Percentiles rank a stretch among this genome's conserved stretches.
These are phyloP conservation scores for Trichosurus vulpecula DNA, from an alignment of 2,797 vertebrate genomes.

Conservation along the genomic window DNA sequence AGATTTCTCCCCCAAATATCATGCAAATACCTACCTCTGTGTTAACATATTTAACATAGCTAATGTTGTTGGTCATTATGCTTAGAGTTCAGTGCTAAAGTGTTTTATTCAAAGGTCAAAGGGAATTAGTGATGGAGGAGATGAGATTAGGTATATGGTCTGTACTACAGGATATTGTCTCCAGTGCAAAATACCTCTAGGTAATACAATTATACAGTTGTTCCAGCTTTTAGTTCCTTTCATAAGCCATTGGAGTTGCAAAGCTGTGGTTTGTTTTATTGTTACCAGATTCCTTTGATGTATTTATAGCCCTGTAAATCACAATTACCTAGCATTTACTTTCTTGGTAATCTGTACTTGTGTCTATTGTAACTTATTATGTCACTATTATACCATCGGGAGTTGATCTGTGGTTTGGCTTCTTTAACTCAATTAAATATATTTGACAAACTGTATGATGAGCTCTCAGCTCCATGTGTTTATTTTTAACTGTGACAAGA, in stretches of 20 bases:
- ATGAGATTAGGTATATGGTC: background rate
- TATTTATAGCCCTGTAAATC: constrained; percentile 65
- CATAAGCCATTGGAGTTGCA: constrained; percentile 5
- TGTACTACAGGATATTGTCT: background rate
- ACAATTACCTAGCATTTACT: constrained; percentile 65
- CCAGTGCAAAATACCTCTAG: background rate
- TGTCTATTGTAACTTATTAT: constrained; percentile 68
- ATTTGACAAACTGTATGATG: constrained; percentile 71
- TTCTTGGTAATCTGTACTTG: constrained; percentile 55
- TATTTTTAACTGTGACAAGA: constrained; percentile 77
- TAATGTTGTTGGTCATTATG: constrained; percentile 23
- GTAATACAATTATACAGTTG: background rate
- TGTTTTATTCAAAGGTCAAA: background rate
- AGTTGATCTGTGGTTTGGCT: constrained; percentile 73
- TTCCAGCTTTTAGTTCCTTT: background rate
- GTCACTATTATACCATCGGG: constrained; percentile 56
- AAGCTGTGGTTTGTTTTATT: constrained; percentile 57
- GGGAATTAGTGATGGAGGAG: background rate
- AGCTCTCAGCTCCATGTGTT: constrained; percentile 67
- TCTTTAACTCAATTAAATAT: constrained; percentile 75
- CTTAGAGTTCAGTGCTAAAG: constrained; percentile 18
- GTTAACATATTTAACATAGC: constrained; percentile 1
- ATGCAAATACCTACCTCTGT: background rate
- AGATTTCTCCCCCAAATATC: background rate
- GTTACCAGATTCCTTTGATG: constrained; percentile 56